A percentile compares a stretch with the other conserved stretches of the same genome.
Evolutionary conservation across 92 coral and sea anemone species (phyloP).

Genomic region (Epizoanthus scotinus): DNA sequence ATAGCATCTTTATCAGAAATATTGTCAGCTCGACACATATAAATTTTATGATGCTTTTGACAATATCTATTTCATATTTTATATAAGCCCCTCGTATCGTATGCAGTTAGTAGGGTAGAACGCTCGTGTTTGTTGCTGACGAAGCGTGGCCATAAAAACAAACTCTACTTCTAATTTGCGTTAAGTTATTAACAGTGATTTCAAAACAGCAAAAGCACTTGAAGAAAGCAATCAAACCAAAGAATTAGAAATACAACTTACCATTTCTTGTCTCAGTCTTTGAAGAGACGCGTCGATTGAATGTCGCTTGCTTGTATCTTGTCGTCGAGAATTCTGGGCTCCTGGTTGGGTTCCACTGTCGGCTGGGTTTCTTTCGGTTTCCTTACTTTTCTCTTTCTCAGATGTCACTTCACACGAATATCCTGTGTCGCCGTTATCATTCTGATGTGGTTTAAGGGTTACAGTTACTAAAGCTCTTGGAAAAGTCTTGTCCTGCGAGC

Average conservation of each 20-base stretch:
- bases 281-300: conserved; percentile 62
- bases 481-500: conserved; percentile 15
- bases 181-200: conserved; percentile 9
- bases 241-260: conserved; percentile 22
- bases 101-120: no score
- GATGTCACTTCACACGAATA: conserved; percentile 21
- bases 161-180: neutral
- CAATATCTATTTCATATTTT: no score
- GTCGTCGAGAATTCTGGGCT: neutral
- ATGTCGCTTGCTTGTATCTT: conserved; percentile 16
- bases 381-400: neutral
- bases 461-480: conserved; percentile 20
- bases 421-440: neutral
- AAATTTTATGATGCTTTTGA: no score
- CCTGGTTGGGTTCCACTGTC: no score
- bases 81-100: no score
- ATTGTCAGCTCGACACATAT: no score
- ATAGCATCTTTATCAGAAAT: no score
- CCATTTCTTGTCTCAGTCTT: conserved; percentile 65
- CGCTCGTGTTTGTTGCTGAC: neutral
- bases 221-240: neutral
- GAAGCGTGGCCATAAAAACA: conserved; percentile 2
- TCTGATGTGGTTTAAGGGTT: conserved; percentile 21
- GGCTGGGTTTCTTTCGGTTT: neutral
- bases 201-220: conserved; percentile 3